Conservation (phyloP, 2,797 vertebrate species). For the Ctenosaura bakeri region DNA sequence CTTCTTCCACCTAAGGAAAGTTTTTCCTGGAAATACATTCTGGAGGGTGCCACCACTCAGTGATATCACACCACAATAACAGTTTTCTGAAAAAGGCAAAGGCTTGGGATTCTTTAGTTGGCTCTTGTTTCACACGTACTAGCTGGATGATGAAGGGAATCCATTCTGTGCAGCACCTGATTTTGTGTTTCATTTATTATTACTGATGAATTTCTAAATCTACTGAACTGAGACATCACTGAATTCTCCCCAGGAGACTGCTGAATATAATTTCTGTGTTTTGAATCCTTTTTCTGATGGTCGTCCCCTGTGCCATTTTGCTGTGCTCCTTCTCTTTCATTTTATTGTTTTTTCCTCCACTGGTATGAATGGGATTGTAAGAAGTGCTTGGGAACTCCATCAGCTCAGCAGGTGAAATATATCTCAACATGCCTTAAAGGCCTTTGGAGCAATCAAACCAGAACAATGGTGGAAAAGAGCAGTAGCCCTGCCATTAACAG, state of each 20-base stretch:
- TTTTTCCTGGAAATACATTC: not conserved
- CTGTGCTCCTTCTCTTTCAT: constrained; percentile 51
- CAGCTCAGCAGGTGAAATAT: constrained; percentile 6
- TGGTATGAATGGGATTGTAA: constrained; percentile 16
- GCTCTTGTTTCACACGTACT: constrained; percentile 38
- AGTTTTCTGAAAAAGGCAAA: not conserved
- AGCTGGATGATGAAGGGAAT: constrained; percentile 21
- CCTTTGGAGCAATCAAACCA: not conserved
- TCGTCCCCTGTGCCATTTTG: constrained; percentile 2
- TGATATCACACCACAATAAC: no score
- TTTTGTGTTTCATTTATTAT: constrained; percentile 55
- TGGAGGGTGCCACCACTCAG: not conserved
- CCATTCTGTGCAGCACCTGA: constrained; percentile 22
- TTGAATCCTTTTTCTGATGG: constrained; percentile 50
- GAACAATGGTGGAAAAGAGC: not conserved
- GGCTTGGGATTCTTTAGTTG: not conserved
- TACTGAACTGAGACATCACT: constrained; percentile 49
- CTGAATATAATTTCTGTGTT: constrained; percentile 36
- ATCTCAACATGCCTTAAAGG: constrained; percentile 28
- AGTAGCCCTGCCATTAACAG: not conserved
- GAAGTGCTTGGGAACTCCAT: constrained; percentile 17
- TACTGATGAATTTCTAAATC: constrained; percentile 54
- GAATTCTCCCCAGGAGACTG: constrained; percentile 39
- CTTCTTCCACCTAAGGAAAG: not conserved
- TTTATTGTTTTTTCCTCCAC: constrained; percentile 10